Evolutionary conservation across 1,140 invertebrate genomes (phyloP).

Genomic region (Drosophila sp.): DNA sequence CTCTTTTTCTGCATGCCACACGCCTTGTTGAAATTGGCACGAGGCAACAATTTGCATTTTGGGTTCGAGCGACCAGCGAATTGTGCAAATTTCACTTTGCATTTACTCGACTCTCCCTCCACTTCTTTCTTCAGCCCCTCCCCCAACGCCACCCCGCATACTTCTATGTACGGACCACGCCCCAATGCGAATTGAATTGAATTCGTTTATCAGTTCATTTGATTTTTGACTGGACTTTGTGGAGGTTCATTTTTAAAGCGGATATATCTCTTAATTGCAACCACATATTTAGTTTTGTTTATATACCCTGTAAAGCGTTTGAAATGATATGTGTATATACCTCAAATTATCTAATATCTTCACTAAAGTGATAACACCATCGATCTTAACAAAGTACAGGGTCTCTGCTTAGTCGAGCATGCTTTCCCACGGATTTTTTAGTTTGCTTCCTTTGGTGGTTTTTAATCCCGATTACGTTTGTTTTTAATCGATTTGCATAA

Average conservation of each 20-base stretch:
- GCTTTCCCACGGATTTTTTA: no score
- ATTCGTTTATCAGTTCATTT: conserved; percentile 73
- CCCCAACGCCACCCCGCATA: background rate
- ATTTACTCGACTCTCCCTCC: conserved; percentile 26
- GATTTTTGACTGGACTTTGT: conserved; percentile 60
- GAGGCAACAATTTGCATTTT: conserved; percentile 43
- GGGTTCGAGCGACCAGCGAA: conserved; percentile 26
- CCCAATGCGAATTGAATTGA: conserved; percentile 54
- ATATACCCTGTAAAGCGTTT: conserved; percentile 5
- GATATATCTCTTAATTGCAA: conserved; percentile 44
- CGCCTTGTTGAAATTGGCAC: conserved; percentile 39
- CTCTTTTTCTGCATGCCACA: conserved; percentile 2
- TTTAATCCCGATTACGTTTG: no score
- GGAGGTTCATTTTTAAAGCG: conserved; percentile 41
- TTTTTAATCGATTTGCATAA: no score
- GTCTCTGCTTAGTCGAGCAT: no score
- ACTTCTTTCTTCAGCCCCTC: background rate
- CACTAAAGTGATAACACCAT: no score
- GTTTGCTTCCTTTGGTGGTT: no score
- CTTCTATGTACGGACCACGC: conserved; percentile 11
- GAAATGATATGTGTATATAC: no score
- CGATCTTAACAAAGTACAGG: no score
- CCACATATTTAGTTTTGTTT: conserved; percentile 36
- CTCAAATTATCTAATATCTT: no score
- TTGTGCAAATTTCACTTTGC: conserved; percentile 54